Evolutionary conservation across 92 coral and sea anemone genomes (phyloP).

Genomic region (Chrysogorgia sp.): DNA sequence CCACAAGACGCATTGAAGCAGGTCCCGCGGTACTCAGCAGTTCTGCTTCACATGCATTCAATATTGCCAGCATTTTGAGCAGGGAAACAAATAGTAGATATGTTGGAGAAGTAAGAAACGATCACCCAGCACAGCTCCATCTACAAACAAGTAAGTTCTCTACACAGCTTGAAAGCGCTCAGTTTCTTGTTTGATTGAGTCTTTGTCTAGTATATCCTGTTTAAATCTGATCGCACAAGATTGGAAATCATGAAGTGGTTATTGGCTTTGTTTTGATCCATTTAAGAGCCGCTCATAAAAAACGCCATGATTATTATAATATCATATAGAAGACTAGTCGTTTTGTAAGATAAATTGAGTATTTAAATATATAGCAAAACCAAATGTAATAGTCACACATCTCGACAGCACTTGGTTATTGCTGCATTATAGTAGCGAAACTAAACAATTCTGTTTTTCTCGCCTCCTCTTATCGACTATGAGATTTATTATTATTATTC

Average conservation of each 20-base stretch:
- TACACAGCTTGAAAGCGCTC: conserved; percentile 45
- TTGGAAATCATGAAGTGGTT: conserved; percentile 30
- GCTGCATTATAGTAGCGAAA: too few species aligned
- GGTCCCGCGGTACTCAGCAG: neutral
- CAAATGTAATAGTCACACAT: too few species aligned
- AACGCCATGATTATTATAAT: too few species aligned
- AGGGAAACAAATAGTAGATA: conserved; percentile 16
- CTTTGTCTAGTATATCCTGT: conserved; percentile 44
- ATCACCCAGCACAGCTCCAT: neutral
- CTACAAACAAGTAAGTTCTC: conserved; percentile 38
- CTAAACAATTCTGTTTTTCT: too few species aligned
- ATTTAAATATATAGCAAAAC: too few species aligned
- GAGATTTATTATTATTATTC: too few species aligned
- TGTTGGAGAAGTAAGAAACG: neutral
- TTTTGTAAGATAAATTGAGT: too few species aligned
- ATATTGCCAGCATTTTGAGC: conserved; percentile 35
- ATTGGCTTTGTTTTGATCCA: conserved; percentile 20
- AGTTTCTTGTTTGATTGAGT: conserved; percentile 40
- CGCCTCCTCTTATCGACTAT: too few species aligned
- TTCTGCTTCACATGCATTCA: conserved; percentile 23
- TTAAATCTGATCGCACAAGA: conserved; percentile 17
- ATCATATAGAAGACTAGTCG: too few species aligned
- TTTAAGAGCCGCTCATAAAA: neutral
- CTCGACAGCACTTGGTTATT: too few species aligned
- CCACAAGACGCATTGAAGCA: neutral